phyloP scores from a whole-genome alignment of 2,888 invertebrate genomes.

The Chorisops tibialis region DNA sequence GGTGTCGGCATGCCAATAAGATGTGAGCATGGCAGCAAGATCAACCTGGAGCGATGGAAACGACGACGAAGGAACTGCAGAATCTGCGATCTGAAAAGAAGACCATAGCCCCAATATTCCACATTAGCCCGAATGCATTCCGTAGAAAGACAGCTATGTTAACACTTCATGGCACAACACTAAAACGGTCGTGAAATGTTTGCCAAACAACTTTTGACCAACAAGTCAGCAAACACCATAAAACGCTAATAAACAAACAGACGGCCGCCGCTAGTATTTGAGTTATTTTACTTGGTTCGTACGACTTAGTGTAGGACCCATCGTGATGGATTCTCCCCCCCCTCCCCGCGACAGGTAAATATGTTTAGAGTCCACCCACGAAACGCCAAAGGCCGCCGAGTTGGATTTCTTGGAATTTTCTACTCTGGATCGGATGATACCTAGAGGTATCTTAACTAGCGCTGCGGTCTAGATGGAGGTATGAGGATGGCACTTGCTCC shows the following conservation, averaged over 20 bases:
- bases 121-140: slow-evolving; percentile 20
- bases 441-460: too few relatives aligned
- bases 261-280: slow-evolving; percentile 11
- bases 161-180: slow-evolving; percentile 25
- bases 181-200: slow-evolving; percentile 27
- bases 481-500: too few relatives aligned
- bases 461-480: too few relatives aligned
- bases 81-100: too few relatives aligned
- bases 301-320: neutral
- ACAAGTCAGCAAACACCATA: slow-evolving; percentile 30
- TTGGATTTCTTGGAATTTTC: neutral
- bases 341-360: slow-evolving; percentile 2
- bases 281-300: slow-evolving; percentile 22
- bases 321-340: slow-evolving; percentile 17
- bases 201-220: slow-evolving; percentile 32
- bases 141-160: slow-evolving; percentile 16
- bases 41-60: too few relatives aligned
- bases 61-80: too few relatives aligned
- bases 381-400: slow-evolving; percentile 10
- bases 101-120: too few relatives aligned
- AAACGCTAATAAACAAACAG: slow-evolving; percentile 28
- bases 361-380: slow-evolving; percentile 30
- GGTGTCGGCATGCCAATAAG: neutral
- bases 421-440: too few relatives aligned
- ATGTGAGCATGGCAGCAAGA: too few relatives aligned